phyloP scores from a whole-genome alignment of 2,113 vertebrate genomes.

The Arizona elegans region DNA sequence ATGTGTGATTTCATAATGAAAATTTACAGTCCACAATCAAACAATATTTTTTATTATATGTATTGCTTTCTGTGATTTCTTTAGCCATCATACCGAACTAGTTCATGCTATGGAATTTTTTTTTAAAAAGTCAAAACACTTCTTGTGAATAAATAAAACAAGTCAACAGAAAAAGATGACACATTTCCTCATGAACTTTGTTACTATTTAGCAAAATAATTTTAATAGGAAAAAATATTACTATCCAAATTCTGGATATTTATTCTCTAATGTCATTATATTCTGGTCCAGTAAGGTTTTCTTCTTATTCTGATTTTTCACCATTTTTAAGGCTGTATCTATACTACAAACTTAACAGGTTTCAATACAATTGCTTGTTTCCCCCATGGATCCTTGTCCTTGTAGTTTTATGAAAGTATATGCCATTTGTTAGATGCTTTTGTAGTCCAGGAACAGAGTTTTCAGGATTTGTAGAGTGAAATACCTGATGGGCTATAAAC shows the following conservation, averaged over 20 bases:
- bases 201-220: constrained; percentile 27
- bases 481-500: neutral
- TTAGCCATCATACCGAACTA: neutral
- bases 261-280: constrained; percentile 3
- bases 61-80: neutral
- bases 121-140: constrained; percentile 6
- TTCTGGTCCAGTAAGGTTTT: neutral
- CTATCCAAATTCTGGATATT: neutral
- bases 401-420: neutral
- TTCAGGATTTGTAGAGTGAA: neutral
- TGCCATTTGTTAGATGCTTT: neutral
- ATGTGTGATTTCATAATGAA: neutral
- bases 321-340: neutral
- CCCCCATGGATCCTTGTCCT: neutral
- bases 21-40: neutral
- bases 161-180: constrained; percentile 12
- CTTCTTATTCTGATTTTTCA: neutral
- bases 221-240: constrained; percentile 21
- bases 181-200: constrained; percentile 6
- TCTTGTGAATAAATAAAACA: constrained; percentile 1
- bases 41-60: neutral
- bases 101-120: neutral
- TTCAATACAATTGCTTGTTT: neutral
- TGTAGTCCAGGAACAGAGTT: neutral
- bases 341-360: neutral